Base-by-base conservation (phyloP, 1,140 invertebrate species). In the Cephus cinctus region DNA sequence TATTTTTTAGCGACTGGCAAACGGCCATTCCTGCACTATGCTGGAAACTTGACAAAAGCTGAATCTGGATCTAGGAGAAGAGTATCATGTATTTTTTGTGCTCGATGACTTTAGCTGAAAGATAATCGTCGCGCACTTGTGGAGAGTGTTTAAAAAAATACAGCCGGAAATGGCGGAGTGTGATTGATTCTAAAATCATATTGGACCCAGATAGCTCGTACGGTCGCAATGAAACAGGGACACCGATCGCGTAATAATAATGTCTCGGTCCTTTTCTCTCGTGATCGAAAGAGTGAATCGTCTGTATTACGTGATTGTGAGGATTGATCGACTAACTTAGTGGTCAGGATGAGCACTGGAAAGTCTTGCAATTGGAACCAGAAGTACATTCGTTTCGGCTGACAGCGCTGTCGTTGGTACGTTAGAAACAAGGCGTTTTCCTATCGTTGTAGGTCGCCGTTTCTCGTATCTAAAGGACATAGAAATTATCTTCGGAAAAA, bases 81-180 rank as follows among this genome's bases (percentile, higher is more conserved):
- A 14, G 25, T 19, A 18, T 12, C 8, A 30, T 22, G n/a, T 25
- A 8, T 51, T 46, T 49, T 43, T 47, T 52, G 4, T 25, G 43
- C 48, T 52, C 50, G 32, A 52, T 27, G 31, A 41, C 31, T 43
- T 23, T 47, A 47, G 49, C 49, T 52, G 50, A 52, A 49, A 46
- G 50, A 52, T 52, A 47, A 16, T 12, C n/a, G 22, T n/a, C n/a
- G 34, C 34, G 32, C 19, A 22, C 16, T 5, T 12, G 44, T 16
- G 16, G 14, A 42, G 12, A 44, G 48, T 58, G 39, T 54, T 48
- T 48, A 41, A 38, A 48, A 48, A 48, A 48, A 41, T 45, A 39
- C 14, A 47, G 34, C 38, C 23, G 36, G 46, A 48, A 48, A 48
- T 48, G 46, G 46, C 34, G 46, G 30, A 41, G 25, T 21, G 35